Evolutionary conservation across 2,113 vertebrate species (phyloP).

Genomic region (Steatornis caripensis): DNA sequence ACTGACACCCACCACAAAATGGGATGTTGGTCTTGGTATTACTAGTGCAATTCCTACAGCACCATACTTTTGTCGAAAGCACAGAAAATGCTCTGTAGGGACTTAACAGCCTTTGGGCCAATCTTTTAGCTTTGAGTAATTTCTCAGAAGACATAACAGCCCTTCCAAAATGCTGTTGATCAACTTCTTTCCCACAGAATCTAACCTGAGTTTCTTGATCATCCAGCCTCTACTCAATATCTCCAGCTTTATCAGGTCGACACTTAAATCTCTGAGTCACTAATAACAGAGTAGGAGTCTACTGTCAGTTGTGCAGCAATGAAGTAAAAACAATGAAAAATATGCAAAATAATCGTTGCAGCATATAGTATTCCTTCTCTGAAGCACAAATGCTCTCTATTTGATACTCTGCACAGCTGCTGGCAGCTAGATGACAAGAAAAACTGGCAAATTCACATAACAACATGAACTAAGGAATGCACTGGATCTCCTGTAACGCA

Average conservation of each 20-base stretch:
- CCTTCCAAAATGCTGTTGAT: neutral
- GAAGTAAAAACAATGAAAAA: neutral
- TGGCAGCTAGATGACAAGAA: neutral
- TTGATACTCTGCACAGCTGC: neutral
- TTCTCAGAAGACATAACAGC: neutral
- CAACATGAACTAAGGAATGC: neutral
- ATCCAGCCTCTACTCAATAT: neutral
- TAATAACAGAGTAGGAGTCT: neutral
- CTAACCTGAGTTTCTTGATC: neutral
- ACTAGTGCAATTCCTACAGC: neutral
- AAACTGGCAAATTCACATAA: neutral
- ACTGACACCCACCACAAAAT: neutral
- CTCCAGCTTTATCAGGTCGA: neutral
- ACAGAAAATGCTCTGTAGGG: neutral
- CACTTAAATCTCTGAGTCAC: neutral
- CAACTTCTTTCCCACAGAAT: neutral
- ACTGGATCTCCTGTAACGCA: neutral
- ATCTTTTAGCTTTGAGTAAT: neutral
- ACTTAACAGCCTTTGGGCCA: neutral
- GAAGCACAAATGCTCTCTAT: neutral
- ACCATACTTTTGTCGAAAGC: neutral
- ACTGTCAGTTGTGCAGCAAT: neutral
- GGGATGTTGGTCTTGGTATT: neutral
- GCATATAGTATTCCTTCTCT: neutral
- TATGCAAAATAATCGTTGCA: neutral